Percentiles rank a stretch among this genome's conserved stretches.
phyloP scores from a whole-genome alignment of 2,888 invertebrate genomes.

The Fragum sueziense region DNA sequence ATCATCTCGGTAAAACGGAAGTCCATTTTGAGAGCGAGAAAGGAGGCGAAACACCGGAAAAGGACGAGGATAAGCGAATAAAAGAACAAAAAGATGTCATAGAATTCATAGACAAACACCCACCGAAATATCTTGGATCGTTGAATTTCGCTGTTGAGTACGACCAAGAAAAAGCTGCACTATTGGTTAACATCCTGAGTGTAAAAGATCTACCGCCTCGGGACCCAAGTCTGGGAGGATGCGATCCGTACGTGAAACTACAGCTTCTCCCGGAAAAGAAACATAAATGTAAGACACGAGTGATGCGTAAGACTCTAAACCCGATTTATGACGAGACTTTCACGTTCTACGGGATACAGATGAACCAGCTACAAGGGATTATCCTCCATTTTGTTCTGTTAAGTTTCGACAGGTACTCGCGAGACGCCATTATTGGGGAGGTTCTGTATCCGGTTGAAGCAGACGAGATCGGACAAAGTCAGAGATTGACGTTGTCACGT shows the following conservation, averaged over 20 bases:
- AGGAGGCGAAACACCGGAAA: conserved; percentile 78
- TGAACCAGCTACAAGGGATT: conserved; percentile 92
- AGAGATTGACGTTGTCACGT: conserved; percentile 84
- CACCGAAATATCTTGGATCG: conserved; percentile 88
- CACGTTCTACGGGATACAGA: conserved; percentile 93
- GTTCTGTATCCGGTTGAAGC: conserved; percentile 88
- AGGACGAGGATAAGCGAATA: conserved; percentile 82
- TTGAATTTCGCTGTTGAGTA: conserved; percentile 95
- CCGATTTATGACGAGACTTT: conserved; percentile 99
- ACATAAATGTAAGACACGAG: conserved; percentile 98
- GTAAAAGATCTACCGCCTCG: conserved; percentile 93
- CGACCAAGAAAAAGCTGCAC: conserved; percentile 93
- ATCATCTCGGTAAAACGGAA: conserved; percentile 53
- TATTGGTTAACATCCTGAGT: conserved; percentile 95
- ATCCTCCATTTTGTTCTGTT: conserved; percentile 87
- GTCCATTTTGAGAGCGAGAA: conserved; percentile 84
- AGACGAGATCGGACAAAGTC: conserved; percentile 82
- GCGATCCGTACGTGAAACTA: conserved; percentile 98
- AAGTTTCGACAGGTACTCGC: conserved; percentile 96
- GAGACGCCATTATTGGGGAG: conserved; percentile 99
- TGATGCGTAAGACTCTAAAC: conserved; percentile 96
- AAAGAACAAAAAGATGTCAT: conserved; percentile 56
- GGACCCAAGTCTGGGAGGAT: conserved; percentile 90
- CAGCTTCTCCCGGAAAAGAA: conserved; percentile 98
- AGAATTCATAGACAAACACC: conserved; percentile 50